phyloP scores from a whole-genome alignment of 2,797 vertebrate genomes.

The Neomorphus geoffroyi region DNA sequence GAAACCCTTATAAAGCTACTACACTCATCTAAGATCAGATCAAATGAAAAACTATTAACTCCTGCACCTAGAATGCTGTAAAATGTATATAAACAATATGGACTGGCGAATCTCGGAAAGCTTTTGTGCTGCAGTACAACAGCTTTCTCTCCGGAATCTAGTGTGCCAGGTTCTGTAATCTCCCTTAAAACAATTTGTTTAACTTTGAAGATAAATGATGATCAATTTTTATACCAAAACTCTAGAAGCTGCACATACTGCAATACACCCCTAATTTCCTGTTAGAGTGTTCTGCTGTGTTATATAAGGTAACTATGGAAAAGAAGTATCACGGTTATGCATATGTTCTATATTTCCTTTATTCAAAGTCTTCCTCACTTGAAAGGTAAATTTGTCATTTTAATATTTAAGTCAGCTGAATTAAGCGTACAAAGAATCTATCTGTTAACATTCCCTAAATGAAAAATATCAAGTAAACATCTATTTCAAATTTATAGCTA shows the following conservation, averaged over 20 bases:
- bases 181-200: not conserved
- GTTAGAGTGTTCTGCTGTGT: accelerated
- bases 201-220: not conserved
- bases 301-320: accelerated
- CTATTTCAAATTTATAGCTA: not conserved
- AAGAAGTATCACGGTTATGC: not conserved
- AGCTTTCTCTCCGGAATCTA: not conserved
- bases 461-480: not conserved
- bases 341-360: accelerated
- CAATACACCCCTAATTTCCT: not conserved
- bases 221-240: not conserved
- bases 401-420: not conserved
- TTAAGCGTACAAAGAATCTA: not conserved
- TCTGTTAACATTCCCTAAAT: not conserved
- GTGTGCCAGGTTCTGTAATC: not conserved
- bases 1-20: not conserved
- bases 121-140: not conserved
- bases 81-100: accelerated
- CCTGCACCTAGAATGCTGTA: not conserved
- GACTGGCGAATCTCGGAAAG: not conserved
- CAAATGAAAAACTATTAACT: not conserved
- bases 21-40: not conserved
- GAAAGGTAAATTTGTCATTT: not conserved
- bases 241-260: not conserved
- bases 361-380: not conserved